Conservation (phyloP, 2,797 vertebrate genomes). For the Rhincodon typus region DNA sequence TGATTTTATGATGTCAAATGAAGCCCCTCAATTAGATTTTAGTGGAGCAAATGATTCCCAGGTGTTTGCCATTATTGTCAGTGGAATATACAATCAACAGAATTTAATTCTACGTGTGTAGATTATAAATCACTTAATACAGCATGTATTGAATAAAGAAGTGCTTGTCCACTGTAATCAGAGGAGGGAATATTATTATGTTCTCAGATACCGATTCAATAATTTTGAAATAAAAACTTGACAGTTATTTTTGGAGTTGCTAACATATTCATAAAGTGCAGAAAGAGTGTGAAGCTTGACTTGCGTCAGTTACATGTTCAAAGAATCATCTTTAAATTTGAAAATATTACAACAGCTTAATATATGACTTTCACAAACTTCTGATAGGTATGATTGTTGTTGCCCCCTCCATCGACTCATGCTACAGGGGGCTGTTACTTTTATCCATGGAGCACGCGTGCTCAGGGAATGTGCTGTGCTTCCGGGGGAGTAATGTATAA, state of each 20-base stretch:
- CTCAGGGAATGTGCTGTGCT: background rate
- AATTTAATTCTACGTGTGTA: constrained; percentile 18
- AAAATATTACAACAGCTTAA: background rate
- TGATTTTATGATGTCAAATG: constrained; percentile 16
- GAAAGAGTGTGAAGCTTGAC: background rate
- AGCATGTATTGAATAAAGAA: background rate
- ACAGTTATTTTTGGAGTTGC: background rate
- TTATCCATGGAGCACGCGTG: background rate
- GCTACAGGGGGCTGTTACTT: background rate
- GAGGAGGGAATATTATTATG: background rate
- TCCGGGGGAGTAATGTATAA: background rate
- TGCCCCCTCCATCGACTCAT: too few relatives aligned
- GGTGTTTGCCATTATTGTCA: background rate
- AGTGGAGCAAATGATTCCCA: background rate
- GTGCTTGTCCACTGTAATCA: background rate
- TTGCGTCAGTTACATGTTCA: background rate
- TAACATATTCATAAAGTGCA: background rate
- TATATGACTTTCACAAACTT: background rate
- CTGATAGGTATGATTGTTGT: background rate
- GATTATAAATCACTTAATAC: constrained; percentile 18
- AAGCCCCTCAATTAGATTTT: constrained; percentile 10
- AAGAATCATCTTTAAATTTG: background rate
- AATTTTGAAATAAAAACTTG: background rate
- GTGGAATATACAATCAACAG: constrained; percentile 25
- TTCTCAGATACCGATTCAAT: background rate